A percentile compares a stretch with the other conserved stretches of the same genome.
phyloP scores from a whole-genome alignment of 1,140 invertebrate species.

The Aphelenchoides avenae region DNA sequence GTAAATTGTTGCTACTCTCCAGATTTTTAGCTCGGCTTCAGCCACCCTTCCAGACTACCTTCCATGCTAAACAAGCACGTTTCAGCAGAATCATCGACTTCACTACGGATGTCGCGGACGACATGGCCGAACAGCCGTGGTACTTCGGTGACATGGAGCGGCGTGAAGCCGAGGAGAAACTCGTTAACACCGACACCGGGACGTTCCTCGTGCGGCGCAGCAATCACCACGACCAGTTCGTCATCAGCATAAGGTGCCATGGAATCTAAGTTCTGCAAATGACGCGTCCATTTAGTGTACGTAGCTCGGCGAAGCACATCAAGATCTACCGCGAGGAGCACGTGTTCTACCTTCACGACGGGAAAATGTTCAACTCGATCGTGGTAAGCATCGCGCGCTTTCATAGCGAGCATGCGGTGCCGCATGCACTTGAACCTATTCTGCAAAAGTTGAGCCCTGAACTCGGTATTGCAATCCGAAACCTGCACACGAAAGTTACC shows the following conservation, averaged over 20 bases:
- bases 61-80: too few relatives aligned
- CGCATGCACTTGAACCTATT: too few relatives aligned
- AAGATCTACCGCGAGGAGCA: slow-evolving; percentile 22
- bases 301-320: slow-evolving; percentile 25
- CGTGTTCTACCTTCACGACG: slow-evolving; percentile 30
- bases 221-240: slow-evolving; percentile 40
- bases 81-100: slow-evolving; percentile 22
- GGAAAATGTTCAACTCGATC: slow-evolving; percentile 23
- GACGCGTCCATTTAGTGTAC: slow-evolving; percentile 12
- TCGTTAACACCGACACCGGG: slow-evolving; percentile 56
- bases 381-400: slow-evolving; percentile 22
- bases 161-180: slow-evolving; percentile 49
- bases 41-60: background rate
- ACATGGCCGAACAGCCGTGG: slow-evolving; percentile 43
- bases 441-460: too few relatives aligned
- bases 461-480: too few relatives aligned
- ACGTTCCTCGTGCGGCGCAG: slow-evolving; percentile 61
- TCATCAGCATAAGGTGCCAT: slow-evolving; percentile 13
- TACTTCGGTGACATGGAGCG: slow-evolving; percentile 61
- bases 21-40: slow-evolving; percentile 1
- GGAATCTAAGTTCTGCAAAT: background rate
- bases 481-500: too few relatives aligned
- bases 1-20: too few relatives aligned
- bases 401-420: too few relatives aligned
- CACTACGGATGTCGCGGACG: slow-evolving; percentile 8